Evolutionary conservation across 2,797 vertebrate genomes (phyloP).

Genomic region (Leptodactylus fallax): DNA sequence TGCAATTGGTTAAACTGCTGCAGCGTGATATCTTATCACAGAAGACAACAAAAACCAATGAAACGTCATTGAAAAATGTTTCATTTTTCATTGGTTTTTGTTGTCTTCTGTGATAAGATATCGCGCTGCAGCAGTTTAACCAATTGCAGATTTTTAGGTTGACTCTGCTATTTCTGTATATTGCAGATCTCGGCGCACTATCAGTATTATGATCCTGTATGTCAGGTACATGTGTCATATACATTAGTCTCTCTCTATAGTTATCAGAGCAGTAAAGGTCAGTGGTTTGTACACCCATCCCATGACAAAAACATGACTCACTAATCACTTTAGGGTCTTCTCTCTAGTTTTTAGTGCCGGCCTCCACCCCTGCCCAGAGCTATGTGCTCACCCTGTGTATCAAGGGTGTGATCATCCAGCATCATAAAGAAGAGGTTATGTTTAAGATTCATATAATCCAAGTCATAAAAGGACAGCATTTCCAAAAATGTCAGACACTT

Average conservation of each 20-base stretch:
- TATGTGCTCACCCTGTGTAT: neutral
- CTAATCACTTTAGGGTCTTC: slow-evolving; percentile 16
- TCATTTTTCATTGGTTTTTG: no score
- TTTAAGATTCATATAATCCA: neutral
- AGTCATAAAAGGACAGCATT: neutral
- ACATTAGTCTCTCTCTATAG: neutral
- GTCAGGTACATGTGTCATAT: slow-evolving; percentile 21
- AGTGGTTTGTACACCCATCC: neutral
- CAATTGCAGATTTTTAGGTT: no score
- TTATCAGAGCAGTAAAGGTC: slow-evolving; percentile 18
- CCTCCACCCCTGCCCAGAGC: neutral
- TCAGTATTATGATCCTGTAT: neutral
- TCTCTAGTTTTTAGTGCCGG: neutral
- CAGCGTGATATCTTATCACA: no score
- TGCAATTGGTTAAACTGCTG: no score
- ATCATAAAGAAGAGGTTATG: neutral
- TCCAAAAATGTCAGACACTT: neutral
- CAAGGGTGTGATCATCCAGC: neutral
- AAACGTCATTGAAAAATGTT: no score
- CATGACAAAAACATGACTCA: slow-evolving; percentile 1
- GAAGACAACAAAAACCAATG: no score
- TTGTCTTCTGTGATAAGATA: no score
- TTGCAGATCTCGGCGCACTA: neutral
- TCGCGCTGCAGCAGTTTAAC: no score
- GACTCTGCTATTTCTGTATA: no score